phyloP scores from a whole-genome alignment of 2,797 vertebrate genomes.

The Diceros bicornis region DNA sequence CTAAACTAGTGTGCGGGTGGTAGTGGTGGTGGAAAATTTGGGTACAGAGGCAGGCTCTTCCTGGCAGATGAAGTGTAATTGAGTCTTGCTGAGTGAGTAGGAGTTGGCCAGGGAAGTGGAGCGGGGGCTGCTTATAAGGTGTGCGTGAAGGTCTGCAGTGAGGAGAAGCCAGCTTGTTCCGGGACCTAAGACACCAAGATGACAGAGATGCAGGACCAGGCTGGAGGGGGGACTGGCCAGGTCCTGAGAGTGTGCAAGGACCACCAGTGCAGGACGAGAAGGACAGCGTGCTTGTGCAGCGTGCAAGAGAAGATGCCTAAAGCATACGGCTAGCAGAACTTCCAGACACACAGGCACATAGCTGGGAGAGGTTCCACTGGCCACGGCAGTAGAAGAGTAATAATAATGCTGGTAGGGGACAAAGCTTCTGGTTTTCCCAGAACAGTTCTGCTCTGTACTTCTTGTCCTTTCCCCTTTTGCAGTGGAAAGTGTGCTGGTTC shows the following conservation, averaged over 20 bases:
- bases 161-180: neutral
- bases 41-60: neutral
- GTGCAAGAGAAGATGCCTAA: fast-evolving
- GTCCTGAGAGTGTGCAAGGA: fast-evolving
- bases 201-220: neutral
- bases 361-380: neutral
- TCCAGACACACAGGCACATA: fast-evolving
- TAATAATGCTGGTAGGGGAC: fast-evolving
- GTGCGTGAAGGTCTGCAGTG: fast-evolving
- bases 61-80: neutral
- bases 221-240: neutral
- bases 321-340: too few relatives aligned
- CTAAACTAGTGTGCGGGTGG: too few relatives aligned
- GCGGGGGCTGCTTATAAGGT: neutral
- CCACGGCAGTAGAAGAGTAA: neutral
- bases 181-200: neutral
- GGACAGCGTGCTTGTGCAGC: fast-evolving
- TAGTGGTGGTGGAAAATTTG: fast-evolving
- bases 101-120: neutral
- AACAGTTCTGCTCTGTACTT: neutral
- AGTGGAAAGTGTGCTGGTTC: neutral
- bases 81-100: neutral
- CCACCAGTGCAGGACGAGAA: fast-evolving
- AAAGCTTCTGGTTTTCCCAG: neutral
- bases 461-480: neutral